Percentiles rank a stretch among this genome's conserved stretches.
Conservation (phyloP, 2,797 vertebrate species). For the Australoheros facetus region DNA sequence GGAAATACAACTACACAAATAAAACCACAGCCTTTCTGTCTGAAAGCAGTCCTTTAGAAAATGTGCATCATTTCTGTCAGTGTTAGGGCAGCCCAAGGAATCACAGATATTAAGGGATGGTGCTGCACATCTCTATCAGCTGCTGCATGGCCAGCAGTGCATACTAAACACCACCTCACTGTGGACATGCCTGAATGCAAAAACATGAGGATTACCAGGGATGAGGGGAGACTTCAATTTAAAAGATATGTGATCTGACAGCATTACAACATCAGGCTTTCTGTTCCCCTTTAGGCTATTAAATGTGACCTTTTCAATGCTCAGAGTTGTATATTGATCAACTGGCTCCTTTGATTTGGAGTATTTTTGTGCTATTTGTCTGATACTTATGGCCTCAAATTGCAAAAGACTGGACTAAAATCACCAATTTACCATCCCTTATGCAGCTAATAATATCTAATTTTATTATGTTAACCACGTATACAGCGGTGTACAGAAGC, state of each 20-base stretch:
- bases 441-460: background rate
- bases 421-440: constrained; percentile 9
- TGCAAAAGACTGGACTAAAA: constrained; percentile 2
- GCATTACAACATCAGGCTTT: constrained; percentile 46
- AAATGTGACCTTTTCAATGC: constrained; percentile 48
- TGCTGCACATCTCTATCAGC: constrained; percentile 64
- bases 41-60: constrained; percentile 27
- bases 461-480: background rate
- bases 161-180: constrained; percentile 69
- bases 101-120: constrained; percentile 47
- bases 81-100: constrained; percentile 29
- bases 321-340: constrained; percentile 35
- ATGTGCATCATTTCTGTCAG: constrained; percentile 29
- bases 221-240: constrained; percentile 56
- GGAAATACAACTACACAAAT: background rate
- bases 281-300: constrained; percentile 13
- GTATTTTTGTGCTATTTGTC: constrained; percentile 9
- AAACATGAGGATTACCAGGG: constrained; percentile 64
- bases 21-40: constrained; percentile 3
- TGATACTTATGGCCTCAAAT: constrained; percentile 17
- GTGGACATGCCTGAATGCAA: constrained; percentile 54
- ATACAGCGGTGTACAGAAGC: constrained; percentile 20
- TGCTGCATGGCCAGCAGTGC: constrained; percentile 61
- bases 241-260: constrained; percentile 51
- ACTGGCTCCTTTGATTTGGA: constrained; percentile 15